These are phyloP conservation scores for Gymnorhina tibicen DNA, from an alignment of 2,113 vertebrate species.

Conservation along the genomic window DNA sequence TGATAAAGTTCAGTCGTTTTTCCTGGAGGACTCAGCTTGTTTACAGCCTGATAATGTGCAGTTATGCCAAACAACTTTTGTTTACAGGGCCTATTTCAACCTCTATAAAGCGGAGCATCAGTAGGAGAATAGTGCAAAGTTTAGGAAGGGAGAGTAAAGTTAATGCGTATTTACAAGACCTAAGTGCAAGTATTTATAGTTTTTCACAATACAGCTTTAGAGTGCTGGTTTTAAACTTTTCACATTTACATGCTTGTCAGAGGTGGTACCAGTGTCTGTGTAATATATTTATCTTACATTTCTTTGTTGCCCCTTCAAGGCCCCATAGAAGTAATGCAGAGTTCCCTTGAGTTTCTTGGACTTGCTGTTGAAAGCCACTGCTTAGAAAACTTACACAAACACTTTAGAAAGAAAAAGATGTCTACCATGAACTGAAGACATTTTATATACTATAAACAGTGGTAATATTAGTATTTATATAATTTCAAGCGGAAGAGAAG, in stretches of 20 bases:
- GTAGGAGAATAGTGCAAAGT: neutral
- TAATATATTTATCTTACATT: neutral
- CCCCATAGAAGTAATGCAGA: neutral
- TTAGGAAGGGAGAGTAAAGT: neutral
- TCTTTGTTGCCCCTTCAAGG: neutral
- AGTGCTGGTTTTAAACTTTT: neutral
- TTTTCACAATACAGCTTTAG: neutral
- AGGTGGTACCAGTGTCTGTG: neutral
- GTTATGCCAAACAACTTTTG: neutral
- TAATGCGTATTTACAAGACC: neutral
- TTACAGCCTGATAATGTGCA: neutral
- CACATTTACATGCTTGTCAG: neutral
- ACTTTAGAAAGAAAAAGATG: neutral
- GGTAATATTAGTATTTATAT: neutral
- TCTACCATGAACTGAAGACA: neutral
- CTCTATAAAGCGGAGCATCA: neutral
- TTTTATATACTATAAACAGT: neutral
- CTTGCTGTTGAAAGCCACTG: neutral
- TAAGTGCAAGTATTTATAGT: neutral
- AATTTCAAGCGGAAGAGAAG: neutral
- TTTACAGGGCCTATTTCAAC: neutral
- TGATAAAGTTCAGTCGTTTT: neutral
- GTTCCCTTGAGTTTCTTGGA: neutral
- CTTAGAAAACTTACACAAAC: neutral
- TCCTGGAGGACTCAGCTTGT: neutral